Evolutionary conservation across 2,797 vertebrate genomes (phyloP).

Genomic region (Thalassophryne amazonica): DNA sequence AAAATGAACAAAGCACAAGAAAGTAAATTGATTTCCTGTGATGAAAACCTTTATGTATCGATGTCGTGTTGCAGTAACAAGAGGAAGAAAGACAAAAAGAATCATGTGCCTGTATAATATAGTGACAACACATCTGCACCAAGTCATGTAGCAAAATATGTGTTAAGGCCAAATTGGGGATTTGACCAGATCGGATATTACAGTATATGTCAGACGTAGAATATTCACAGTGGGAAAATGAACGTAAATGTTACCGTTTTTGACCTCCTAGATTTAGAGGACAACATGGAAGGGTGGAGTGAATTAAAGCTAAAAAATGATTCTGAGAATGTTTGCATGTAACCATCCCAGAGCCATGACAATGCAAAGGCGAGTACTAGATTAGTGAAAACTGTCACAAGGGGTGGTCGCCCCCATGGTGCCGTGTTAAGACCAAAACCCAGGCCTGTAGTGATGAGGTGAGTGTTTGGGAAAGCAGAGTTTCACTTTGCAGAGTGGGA

Average conservation of each 20-base stretch:
- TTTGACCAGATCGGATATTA: slow-evolving; percentile 1
- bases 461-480: slow-evolving; percentile 82
- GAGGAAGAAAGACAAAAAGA: background rate
- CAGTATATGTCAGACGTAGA: slow-evolving; percentile 1
- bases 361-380: slow-evolving; percentile 11
- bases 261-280: slow-evolving; percentile 4
- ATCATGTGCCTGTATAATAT: slow-evolving; percentile 1
- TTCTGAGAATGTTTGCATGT: background rate
- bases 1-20: slow-evolving; percentile 27
- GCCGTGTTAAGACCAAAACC: slow-evolving; percentile 86
- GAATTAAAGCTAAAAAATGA: slow-evolving; percentile 21
- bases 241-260: background rate
- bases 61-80: slow-evolving; percentile 2
- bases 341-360: slow-evolving; percentile 9
- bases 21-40: too few species aligned
- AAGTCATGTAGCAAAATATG: background rate
- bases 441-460: slow-evolving; percentile 84
- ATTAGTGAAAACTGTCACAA: background rate
- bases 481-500: slow-evolving; percentile 89
- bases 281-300: slow-evolving; percentile 6
- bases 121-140: slow-evolving; percentile 8
- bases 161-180: background rate
- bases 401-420: too few species aligned
- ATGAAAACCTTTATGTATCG: slow-evolving; percentile 41
- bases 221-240: slow-evolving; percentile 18